Percentiles rank a stretch among this genome's conserved stretches.
Evolutionary conservation across 2,797 vertebrate species (phyloP).

Genomic region (Coregonus sp.): DNA sequence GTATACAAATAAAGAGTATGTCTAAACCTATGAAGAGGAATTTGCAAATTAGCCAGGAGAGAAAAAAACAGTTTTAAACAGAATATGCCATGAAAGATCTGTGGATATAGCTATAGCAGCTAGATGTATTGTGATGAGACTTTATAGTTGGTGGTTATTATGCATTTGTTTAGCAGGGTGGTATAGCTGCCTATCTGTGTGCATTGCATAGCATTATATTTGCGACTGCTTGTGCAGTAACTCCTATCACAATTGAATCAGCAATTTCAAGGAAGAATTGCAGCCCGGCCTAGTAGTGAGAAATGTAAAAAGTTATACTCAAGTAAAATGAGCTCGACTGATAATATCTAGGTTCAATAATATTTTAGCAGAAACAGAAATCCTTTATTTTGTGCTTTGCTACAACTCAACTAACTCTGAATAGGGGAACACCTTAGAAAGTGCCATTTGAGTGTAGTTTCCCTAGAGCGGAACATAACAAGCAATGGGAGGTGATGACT

Average conservation of each 20-base stretch:
- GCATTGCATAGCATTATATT: neutral
- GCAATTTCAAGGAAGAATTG: neutral
- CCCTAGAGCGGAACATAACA: conserved; percentile 8
- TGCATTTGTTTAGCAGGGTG: neutral
- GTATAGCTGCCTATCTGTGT: neutral
- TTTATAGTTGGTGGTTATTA: neutral
- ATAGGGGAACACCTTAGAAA: neutral
- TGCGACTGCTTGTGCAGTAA: neutral
- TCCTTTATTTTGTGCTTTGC: neutral
- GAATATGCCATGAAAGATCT: neutral
- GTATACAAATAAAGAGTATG: neutral
- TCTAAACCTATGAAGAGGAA: too few species aligned
- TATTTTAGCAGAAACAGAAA: neutral
- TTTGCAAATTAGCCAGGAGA: conserved; percentile 32
- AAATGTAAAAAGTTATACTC: neutral
- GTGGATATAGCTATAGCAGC: neutral
- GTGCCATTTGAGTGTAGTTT: conserved; percentile 31
- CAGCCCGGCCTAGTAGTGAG: neutral
- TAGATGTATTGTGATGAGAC: too few species aligned
- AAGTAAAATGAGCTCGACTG: too few species aligned
- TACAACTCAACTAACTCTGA: neutral
- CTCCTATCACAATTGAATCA: neutral
- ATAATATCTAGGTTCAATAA: neutral
- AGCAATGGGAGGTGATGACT: conserved; percentile 51
- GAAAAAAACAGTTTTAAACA: neutral